Evolutionary conservation across 2,888 invertebrate species (phyloP), one percentile per base, ranked within the genome.

Genomic region (Unio delphinus): DNA sequence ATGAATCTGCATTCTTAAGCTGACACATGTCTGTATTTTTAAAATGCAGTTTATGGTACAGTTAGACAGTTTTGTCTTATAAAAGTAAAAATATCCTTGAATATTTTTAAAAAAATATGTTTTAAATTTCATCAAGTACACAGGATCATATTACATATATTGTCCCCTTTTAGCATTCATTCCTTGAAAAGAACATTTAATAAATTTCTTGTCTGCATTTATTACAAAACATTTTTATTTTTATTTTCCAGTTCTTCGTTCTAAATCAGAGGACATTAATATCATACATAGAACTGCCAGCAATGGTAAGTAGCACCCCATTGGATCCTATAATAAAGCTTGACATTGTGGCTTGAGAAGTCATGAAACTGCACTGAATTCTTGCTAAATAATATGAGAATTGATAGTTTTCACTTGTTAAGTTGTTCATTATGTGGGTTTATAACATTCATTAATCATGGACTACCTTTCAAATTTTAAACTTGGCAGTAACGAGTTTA

Each of bases 221-320:
- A 15, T 45, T 45, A 45, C 11, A 11, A 45, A 45, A 17, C 64
- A 64, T 28, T 20, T 64, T 64, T 65, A 28, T 56, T 65, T 74
- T 73, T 69, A 73, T 88, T 86, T 91, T 94, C 81, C 93, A 95
- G 92, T 92, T 98, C 76, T 94, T 98, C 90, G 94, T 97, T 87
- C 91, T 98, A 58, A 95, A 95, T 78, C 90, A 90, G 74, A 93
- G 94, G 76, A 93, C 94, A 18, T 93, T 97, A 67, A 93, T 98
- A 70, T 97, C 97, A 65, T 92, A 98, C 74, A 93, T 98, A 18
- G 97, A 98, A 89, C 91, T 98, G 15, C 96, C 97, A 1, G 94
- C 95, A 6, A 88, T 96, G 71, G 90, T 90, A 83, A 82, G 86
- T 80, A 62, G 15, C 7, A 28, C 23, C 64, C 18, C 17, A 23